Percentiles rank a stretch among this genome's conserved stretches.
Conservation (phyloP, 2,797 vertebrate species). For the Pristis pectinata region DNA sequence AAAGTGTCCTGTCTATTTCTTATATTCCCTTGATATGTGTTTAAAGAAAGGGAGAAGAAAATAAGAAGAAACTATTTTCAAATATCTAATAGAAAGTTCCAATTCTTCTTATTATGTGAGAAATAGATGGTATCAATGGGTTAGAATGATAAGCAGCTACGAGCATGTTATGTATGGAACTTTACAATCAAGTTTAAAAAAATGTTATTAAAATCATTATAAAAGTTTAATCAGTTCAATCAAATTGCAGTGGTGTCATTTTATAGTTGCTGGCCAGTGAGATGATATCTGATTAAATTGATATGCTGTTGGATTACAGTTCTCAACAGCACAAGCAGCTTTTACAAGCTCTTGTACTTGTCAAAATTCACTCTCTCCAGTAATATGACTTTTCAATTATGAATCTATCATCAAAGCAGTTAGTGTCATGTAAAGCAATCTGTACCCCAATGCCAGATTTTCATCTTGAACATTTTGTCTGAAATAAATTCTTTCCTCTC, state of each 20-base stretch:
- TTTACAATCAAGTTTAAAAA: not conserved
- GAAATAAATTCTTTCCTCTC: not conserved
- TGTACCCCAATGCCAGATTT: slow-evolving; percentile 7
- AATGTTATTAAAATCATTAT: not conserved
- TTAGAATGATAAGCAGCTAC: not conserved
- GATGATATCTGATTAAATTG: not conserved
- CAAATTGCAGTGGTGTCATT: not conserved
- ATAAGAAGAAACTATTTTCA: not conserved
- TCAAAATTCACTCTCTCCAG: not conserved
- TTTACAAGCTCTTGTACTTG: slow-evolving; percentile 19
- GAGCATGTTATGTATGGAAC: not conserved
- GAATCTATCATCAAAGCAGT: slow-evolving; percentile 3
- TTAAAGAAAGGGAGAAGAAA: not conserved
- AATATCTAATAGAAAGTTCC: not conserved
- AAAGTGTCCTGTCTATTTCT: not conserved
- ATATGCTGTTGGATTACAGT: not conserved
- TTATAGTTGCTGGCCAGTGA: not conserved
- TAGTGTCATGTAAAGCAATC: not conserved
- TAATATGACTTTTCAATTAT: slow-evolving; percentile 27
- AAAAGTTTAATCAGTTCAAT: not conserved
- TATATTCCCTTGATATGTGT: not conserved
- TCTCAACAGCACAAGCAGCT: not conserved
- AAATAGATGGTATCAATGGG: not conserved
- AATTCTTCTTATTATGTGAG: not conserved
- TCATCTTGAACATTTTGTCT: not conserved